Evolutionary conservation across 1,140 invertebrate species (phyloP), one percentile per base, ranked within the genome.

Genomic region (Procambarus virginalis): DNA sequence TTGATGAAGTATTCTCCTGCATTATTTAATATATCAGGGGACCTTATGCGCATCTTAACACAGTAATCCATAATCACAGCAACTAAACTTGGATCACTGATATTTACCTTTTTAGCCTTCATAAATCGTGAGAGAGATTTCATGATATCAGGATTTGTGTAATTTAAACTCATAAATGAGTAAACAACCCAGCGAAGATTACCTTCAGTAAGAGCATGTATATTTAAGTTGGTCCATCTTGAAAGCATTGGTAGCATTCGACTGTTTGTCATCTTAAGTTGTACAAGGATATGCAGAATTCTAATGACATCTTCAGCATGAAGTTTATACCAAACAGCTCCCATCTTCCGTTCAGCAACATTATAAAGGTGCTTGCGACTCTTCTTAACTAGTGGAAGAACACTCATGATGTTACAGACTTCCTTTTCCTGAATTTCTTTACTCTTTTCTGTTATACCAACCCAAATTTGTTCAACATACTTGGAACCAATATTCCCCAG

Each of bases 401-500:
- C 94, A 91, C 93, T 94, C 92, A 96, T 96, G 48, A 96, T 93
- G 51, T 94, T 91, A 4, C 95, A 93, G 81, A 97, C 94, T 93
- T 96, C 96, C 14, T 93, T 93, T 87, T 94, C 94, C 93, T 95
- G 94, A 22, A 97, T 96, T 20, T 96, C 94, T 34, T 94, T 93
- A 87, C 96, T 94, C 88, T 94, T 95, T 10, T 95, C 94, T 58
- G 95, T 93, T 83, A 97, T 95, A 51, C 96, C 96, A 91, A 95
- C 93, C 96, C 96, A 97, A n/a, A 97, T 92, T 92, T 95, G 95
- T 90, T 97, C 96, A 79, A 96, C 78, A 91, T 93, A 91, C 48
- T 92, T 94, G 17, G 94, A 93, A 55, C 95, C 82, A 79, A 92
- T 60, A 93, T 92, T 83, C 93, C 94, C 91, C 88, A 94, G 90